These are phyloP conservation scores for Canis aureus DNA, from an alignment of 2,113 vertebrate genomes.

Conservation along the genomic window DNA sequence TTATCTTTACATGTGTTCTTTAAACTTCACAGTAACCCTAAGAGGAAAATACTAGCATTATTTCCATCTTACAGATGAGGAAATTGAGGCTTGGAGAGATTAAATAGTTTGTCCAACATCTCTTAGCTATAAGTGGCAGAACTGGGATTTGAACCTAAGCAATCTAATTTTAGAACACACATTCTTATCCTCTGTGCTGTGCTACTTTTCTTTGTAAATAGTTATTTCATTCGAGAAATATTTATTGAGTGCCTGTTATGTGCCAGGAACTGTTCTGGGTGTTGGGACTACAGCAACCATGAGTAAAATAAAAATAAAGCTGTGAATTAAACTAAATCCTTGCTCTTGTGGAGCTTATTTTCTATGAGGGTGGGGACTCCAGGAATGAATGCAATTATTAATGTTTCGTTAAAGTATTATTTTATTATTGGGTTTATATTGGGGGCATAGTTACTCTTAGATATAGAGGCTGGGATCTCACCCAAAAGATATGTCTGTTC, in stretches of 20 bases:
- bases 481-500: not conserved
- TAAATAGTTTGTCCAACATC: not conserved
- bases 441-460: not conserved
- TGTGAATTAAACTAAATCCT: not conserved
- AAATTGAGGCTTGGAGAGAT: not conserved
- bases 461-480: not conserved
- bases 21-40: not conserved
- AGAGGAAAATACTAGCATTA: not conserved
- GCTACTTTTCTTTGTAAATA: slow-evolving; percentile 23
- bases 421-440: not conserved
- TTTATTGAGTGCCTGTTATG: not conserved
- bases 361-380: not conserved
- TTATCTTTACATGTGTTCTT: not conserved
- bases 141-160: not conserved
- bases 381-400: not conserved
- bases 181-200: not conserved
- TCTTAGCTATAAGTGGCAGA: not conserved
- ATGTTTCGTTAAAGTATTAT: not conserved
- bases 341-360: not conserved
- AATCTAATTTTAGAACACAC: not conserved
- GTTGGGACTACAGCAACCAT: not conserved
- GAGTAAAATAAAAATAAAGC: not conserved
- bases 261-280: not conserved
- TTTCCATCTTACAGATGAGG: not conserved
- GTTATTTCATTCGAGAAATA: not conserved